Conservation (phyloP, 2,797 vertebrate species). For the Cuculus canorus region DNA sequence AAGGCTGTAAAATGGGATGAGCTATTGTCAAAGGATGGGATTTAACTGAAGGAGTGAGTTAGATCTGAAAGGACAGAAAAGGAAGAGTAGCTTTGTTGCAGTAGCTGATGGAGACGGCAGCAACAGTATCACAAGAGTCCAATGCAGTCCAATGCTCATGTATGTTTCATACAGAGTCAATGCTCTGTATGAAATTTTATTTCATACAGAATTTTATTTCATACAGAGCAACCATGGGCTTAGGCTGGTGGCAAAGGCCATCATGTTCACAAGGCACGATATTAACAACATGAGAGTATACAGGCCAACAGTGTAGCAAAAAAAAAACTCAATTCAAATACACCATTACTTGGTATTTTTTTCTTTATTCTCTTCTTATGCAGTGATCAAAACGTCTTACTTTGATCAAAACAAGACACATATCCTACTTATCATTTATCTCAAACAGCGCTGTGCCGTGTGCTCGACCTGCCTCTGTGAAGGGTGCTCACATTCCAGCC, state of each 20-base stretch:
- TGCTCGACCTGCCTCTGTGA: not conserved
- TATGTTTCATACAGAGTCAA: not conserved
- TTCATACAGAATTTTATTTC: not conserved
- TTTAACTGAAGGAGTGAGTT: not conserved
- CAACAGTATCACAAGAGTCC: not conserved
- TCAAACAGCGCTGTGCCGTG: fast-evolving
- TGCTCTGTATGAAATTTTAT: too few relatives aligned
- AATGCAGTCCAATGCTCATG: not conserved
- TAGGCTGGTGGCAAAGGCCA: not conserved
- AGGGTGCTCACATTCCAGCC: not conserved
- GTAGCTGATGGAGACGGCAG: not conserved
- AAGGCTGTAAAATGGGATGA: not conserved
- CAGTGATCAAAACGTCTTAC: not conserved
- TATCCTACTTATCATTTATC: not conserved
- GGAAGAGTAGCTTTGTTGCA: not conserved
- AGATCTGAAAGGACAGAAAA: not conserved
- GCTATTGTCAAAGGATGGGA: not conserved
- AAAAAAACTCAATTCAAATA: not conserved
- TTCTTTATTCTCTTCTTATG: not conserved
- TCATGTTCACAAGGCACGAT: not conserved
- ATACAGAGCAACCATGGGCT: fast-evolving
- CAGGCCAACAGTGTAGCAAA: not conserved
- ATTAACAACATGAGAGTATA: not conserved
- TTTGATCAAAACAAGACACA: not conserved
- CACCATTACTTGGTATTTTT: not conserved